Evolutionary conservation across 2,888 invertebrate species (phyloP).

Genomic region (Drosophila meridionalis): DNA sequence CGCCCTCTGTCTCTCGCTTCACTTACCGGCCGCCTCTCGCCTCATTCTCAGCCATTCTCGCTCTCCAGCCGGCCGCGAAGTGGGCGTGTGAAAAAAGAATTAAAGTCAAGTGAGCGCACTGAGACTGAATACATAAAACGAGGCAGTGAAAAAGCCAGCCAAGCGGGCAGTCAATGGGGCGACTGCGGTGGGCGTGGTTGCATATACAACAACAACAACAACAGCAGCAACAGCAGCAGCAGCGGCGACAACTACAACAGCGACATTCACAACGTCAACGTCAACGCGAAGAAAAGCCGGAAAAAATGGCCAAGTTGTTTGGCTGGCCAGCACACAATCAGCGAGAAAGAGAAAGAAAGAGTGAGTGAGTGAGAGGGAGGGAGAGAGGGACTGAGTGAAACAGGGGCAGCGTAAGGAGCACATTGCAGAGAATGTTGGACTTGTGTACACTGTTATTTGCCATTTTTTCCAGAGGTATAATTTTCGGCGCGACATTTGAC

Average conservation of each 20-base stretch:
- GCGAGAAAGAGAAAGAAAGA: not conserved
- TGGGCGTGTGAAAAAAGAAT: conserved; percentile 81
- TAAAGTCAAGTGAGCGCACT: conserved; percentile 81
- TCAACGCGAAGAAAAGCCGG: conserved; percentile 72
- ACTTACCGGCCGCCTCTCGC: not conserved
- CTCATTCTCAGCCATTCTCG: not conserved
- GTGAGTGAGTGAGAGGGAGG: not conserved
- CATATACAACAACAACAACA: conserved; percentile 40
- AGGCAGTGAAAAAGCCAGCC: conserved; percentile 53
- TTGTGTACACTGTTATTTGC: conserved; percentile 64
- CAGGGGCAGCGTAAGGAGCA: not conserved
- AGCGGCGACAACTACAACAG: conserved; percentile 26
- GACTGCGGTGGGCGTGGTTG: conserved; percentile 59
- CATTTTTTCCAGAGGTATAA: conserved; percentile 71
- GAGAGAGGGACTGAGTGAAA: not conserved
- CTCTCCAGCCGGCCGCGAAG: conserved; percentile 37
- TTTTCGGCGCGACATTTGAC: conserved; percentile 84
- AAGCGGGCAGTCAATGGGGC: conserved; percentile 35
- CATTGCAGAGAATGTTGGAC: conserved; percentile 40
- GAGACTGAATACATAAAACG: conserved; percentile 80
- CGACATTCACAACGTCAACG: conserved; percentile 66
- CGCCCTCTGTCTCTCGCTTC: not conserved
- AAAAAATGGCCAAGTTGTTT: conserved; percentile 77
- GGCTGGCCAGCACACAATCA: conserved; percentile 62
- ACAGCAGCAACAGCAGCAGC: conserved; percentile 17